Evolutionary conservation across 2,113 vertebrate genomes (phyloP).

Genomic region (Oxygymnocypris stewartii): DNA sequence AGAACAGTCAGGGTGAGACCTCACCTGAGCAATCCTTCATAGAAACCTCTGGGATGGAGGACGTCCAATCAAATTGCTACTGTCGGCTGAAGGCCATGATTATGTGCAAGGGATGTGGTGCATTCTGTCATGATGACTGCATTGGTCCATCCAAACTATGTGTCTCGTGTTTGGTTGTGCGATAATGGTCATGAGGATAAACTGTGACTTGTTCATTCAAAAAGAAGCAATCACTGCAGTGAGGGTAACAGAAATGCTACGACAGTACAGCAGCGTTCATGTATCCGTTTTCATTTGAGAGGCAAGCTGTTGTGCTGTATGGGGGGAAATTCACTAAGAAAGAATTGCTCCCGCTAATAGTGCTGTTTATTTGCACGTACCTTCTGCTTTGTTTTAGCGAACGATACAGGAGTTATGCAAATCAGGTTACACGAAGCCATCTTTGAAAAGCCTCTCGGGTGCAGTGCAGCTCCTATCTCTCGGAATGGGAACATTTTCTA

Average conservation of each 20-base stretch:
- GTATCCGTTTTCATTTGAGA: conserved; percentile 41
- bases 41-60: conserved; percentile 80
- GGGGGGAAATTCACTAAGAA: conserved; percentile 13
- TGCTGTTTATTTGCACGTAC: neutral
- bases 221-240: neutral
- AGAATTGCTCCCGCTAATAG: neutral
- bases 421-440: neutral
- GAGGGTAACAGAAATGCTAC: neutral
- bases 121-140: conserved; percentile 98
- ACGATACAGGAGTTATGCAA: neutral
- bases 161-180: conserved; percentile 95
- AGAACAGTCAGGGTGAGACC: conserved; percentile 72
- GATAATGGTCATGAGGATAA: conserved; percentile 69
- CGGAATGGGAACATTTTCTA: too few relatives aligned
- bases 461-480: too few relatives aligned
- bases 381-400: neutral
- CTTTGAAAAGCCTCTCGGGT: too few relatives aligned
- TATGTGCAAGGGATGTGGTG: conserved; percentile 97
- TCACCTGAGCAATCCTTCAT: conserved; percentile 84
- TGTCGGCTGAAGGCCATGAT: conserved; percentile 99
- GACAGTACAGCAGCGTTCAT: neutral
- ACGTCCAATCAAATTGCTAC: conserved; percentile 91
- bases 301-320: conserved; percentile 63
- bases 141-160: conserved; percentile 97
- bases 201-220: neutral